Base-by-base conservation (phyloP, 2,113 vertebrate species). In the Gambusia affinis region DNA sequence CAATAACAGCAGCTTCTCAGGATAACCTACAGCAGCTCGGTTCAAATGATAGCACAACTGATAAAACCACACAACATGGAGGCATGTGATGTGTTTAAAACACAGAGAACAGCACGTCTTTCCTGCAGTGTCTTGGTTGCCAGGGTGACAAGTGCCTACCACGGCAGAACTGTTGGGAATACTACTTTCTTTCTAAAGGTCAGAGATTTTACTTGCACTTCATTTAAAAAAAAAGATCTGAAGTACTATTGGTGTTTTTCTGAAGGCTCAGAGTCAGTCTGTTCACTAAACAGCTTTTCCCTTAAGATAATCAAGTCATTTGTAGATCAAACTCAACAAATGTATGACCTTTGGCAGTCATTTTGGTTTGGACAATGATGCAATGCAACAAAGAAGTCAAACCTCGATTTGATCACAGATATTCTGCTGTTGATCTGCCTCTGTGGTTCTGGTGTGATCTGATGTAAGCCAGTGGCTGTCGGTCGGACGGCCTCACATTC, bases 81-180 rank as follows among this genome's bases (percentile, higher is more conserved):
- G 63, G 63, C 22, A 22, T 24, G 63, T 64, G 35, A 64, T 64
- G 63, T 64, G 30, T 64, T 64, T 35, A 64, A 31, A 64, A 24
- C 10, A 64, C 63, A 64, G 63, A 64, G 63, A 35, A n/a, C 22
- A 35, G 4, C 63, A 64, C 8, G 19, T 22, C 22, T 19, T 24
- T 64, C 30, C 30, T 64, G 8, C 6, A 33, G 63, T 64, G 31
- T 64, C 31, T 64, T 64, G 31, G 63, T 64, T 64, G 63, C 63
- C 63, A 64, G 17, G 31, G 63, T 35, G 31, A 64, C 63, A 35
- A 64, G 19, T 64, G 63, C 31, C 11, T 35, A 12, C 19, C 63
- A 35, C 12, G 31, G 17, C 22, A 33, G 63, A 24, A 19, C 8
- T 24, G 62, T 33, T 64, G 63, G 31, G 3, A 35, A 64, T 33